Percentiles rank a stretch among this genome's conserved stretches.
Conservation (phyloP, 2,113 vertebrate species). For the Urocitellus parryii region DNA sequence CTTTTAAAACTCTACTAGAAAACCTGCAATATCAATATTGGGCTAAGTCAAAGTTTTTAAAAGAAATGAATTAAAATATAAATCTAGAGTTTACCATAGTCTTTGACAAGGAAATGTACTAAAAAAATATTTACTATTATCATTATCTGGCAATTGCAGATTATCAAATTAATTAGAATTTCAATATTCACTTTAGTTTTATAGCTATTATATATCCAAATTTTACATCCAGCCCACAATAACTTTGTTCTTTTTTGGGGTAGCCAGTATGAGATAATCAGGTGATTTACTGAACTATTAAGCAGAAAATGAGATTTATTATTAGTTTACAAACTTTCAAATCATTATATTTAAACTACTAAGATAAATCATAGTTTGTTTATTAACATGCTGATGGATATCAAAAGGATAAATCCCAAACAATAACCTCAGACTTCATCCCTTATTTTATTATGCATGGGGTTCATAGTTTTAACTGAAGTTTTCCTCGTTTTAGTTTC, state of each 20-base stretch:
- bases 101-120: neutral
- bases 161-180: conserved; percentile 8
- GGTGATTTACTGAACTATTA: conserved; percentile 41
- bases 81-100: neutral
- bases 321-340: neutral
- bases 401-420: neutral
- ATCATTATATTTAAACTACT: neutral
- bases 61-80: neutral
- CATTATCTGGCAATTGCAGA: neutral
- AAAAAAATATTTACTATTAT: neutral
- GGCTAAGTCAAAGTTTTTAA: neutral
- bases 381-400: neutral
- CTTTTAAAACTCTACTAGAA: neutral
- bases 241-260: neutral
- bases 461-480: neutral
- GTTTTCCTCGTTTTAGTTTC: neutral
- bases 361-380: neutral
- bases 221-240: neutral
- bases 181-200: neutral
- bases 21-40: neutral
- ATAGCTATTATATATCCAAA: neutral
- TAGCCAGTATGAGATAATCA: neutral
- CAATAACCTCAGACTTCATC: neutral
- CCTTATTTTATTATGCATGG: neutral
- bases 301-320: conserved; percentile 3